Conservation (phyloP, 1,140 invertebrate genomes). For the Eumeta japonica region DNA sequence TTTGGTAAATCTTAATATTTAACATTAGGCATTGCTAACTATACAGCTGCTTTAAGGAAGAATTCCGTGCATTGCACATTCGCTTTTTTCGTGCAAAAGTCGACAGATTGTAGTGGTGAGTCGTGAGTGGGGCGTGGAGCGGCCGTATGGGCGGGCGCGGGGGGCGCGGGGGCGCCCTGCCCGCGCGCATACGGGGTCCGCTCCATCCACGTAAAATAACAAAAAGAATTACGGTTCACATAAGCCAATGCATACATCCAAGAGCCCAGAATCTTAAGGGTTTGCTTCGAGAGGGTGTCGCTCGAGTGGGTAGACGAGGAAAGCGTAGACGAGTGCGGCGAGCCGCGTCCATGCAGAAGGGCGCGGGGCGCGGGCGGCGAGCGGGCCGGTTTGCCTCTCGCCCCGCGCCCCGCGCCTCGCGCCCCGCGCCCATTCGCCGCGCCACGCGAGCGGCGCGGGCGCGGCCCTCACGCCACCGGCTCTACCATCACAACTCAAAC, state of each 20-base stretch:
- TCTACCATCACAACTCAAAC: conserved; percentile 52
- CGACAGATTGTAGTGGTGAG: conserved; percentile 22
- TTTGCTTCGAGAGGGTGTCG: conserved; percentile 48
- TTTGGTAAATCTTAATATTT: conserved; percentile 18
- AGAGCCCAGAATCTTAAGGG: conserved; percentile 57
- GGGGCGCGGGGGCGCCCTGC: conserved; percentile 38
- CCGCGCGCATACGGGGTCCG: conserved; percentile 6
- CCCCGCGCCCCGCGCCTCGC: conserved; percentile 8
- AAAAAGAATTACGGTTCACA: conserved; percentile 56
- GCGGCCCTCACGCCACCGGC: conserved; percentile 27
- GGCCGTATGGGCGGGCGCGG: conserved; percentile 29
- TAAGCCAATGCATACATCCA: conserved; percentile 58
- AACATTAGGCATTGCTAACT: conserved; percentile 53
- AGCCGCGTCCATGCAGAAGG: conserved; percentile 16
- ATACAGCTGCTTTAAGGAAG: conserved; percentile 56
- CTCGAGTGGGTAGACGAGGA: conserved; percentile 50
- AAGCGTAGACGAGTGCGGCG: conserved; percentile 37
- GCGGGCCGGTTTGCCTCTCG: conserved; percentile 36
- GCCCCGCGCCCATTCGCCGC: too few relatives aligned
- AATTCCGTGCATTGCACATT: conserved; percentile 54
- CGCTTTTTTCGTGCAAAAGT: conserved; percentile 52
- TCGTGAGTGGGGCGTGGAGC: conserved; percentile 7
- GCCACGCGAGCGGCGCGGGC: conserved; percentile 1
- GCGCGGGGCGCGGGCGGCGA: conserved; percentile 14
- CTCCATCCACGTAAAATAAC: conserved; percentile 54